Evolutionary conservation across 2,113 vertebrate genomes (phyloP).

Genomic region (Rhinopomastus cyanomelas): DNA sequence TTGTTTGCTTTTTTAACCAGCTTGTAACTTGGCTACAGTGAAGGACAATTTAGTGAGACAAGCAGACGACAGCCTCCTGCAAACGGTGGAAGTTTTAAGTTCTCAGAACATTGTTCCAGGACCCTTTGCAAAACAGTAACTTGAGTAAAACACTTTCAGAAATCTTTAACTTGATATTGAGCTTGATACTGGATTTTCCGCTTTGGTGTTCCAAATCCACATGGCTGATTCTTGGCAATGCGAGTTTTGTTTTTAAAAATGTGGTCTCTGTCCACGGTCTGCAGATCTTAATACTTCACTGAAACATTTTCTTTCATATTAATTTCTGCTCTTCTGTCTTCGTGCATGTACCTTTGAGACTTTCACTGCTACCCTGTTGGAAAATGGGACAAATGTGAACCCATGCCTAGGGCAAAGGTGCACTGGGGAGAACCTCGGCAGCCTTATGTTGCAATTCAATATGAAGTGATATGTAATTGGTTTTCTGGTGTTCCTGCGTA

Average conservation of each 20-base stretch:
- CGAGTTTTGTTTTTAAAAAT: not conserved
- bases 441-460: not conserved
- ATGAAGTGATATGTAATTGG: not conserved
- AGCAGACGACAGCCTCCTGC: not conserved
- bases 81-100: not conserved
- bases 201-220: not conserved
- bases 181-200: not conserved
- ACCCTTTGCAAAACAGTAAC: not conserved
- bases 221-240: not conserved
- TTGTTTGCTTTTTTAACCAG: not conserved
- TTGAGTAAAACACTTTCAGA: not conserved
- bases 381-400: not conserved
- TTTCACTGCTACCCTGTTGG: not conserved
- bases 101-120: not conserved
- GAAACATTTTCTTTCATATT: not conserved
- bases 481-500: not conserved
- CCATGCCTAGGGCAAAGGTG: not conserved
- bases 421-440: not conserved
- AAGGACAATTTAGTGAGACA: not conserved
- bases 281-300: not conserved
- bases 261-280: not conserved
- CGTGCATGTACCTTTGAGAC: not conserved
- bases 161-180: conserved; percentile 3
- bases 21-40: not conserved
- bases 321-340: not conserved